Evolutionary conservation across 2,113 vertebrate species (phyloP).

Genomic region (Tetrax tetrax): DNA sequence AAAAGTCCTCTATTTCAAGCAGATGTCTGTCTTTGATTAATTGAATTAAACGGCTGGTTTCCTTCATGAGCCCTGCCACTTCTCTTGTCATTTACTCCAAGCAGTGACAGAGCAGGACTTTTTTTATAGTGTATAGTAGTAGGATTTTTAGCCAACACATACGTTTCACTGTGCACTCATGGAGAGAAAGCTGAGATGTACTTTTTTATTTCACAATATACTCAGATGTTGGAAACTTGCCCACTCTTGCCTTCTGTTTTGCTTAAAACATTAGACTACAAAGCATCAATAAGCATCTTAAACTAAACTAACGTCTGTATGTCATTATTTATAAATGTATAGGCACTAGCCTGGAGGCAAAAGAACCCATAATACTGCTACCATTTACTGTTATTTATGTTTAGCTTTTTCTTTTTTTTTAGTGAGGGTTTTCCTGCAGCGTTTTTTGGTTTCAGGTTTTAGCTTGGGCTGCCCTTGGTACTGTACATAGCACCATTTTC

Average conservation of each 20-base stretch:
- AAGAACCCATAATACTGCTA: neutral
- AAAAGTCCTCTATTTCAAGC: neutral
- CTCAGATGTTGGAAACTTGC: conserved; percentile 2
- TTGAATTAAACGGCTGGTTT: neutral
- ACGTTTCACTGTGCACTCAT: neutral
- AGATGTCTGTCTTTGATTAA: neutral
- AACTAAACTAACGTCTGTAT: neutral
- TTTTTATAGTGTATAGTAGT: neutral
- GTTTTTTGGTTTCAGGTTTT: neutral
- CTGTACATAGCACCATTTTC: neutral
- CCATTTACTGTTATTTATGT: neutral
- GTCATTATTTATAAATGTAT: neutral
- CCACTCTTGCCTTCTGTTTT: neutral
- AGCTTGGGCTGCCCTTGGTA: neutral
- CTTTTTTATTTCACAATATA: neutral
- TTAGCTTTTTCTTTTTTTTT: neutral
- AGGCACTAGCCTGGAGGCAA: neutral
- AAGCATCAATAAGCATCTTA: conserved; percentile 1
- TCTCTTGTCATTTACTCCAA: neutral
- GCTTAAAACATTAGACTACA: neutral
- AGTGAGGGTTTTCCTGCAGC: neutral
- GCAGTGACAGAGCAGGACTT: neutral
- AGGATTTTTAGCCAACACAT: neutral
- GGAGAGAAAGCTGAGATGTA: neutral
- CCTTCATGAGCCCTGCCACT: neutral